Evolutionary conservation across 1,140 invertebrate species (phyloP), one percentile per base, ranked within the genome.

Genomic region (Drosophila melanica): DNA sequence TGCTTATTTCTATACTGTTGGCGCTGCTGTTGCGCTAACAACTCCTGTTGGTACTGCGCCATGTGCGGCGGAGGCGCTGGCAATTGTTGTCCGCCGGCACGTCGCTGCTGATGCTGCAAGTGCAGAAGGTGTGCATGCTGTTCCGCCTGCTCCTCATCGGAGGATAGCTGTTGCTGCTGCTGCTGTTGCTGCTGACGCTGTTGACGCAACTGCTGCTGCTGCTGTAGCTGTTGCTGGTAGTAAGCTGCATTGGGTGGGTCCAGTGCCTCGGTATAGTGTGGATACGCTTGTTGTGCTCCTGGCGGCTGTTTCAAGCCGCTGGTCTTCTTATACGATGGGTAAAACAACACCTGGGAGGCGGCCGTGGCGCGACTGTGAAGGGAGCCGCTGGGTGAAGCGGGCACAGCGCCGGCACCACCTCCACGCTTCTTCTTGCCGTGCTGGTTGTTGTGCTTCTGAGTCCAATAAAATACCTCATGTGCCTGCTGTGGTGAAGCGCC

Each of bases 251-350:
- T 68, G 27, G 78, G 75, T n/a, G 87, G 84, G 42, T 90, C 87
- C 54, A 90, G 42, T n/a, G 90, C 86, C 53, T 91, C 90, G 20
- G 87, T 70, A 59, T 91, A 91, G 12, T 91, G 90, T 53, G 86
- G 78, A 90, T 86, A 82, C 12, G 75, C 23, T 60, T 73, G 75
- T 50, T 80, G 84, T 48, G 70, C 23, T 51, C 67, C 44, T 14
- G 92, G 92, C 54, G 90, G 90, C 8, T 82, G 91, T 53, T 93
- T 77, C 45, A 77, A 63, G 23, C 73, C 41, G 92, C 90, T 82
- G 91, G 92, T 79, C 92, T 94, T 92, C 92, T 94, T 92, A 42
- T 92, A 92, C 45, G 91, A 92, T 30, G 91, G 91, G 67, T 92
- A 92, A 47, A 92, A 91, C 20, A 90, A 53, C 37, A 90, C 87